Evolutionary conservation across 2,113 vertebrate genomes (phyloP), one percentile per base, ranked within the genome.

Genomic region (Elanus axillaris): DNA sequence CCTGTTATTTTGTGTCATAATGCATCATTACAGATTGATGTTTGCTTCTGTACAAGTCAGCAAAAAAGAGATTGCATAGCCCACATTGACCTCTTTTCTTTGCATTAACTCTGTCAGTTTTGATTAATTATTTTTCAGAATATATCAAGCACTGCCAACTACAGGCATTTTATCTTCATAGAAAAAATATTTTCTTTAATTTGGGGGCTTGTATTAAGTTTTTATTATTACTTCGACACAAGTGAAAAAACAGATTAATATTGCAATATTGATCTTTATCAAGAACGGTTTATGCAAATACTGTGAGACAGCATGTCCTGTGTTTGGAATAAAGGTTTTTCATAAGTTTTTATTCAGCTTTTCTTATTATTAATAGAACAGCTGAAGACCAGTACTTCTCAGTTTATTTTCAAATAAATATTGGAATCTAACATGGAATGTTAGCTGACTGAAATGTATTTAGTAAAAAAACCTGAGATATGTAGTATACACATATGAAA

Each of bases 61-160:
- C 95, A 96, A 96, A 98, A 95, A 95, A 60, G 16, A 86, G 79
- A 97, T 96, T 97, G n/a, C 74, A 86, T 67, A 92, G 79, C 27
- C 42, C 50, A 74, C 48, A 59, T 47, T 88, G 90, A 53, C 74
- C 63, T 76, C 52, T 79, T 96, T 97, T 95, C 90, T 96, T 97
- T 96, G 64, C 73, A 95, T 97, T 98, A 98, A 77, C 69, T 87
- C 23, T 95, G 87, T 96, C 98, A 96, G 77, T 96, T 98, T 97
- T 92, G 92, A 97, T 98, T 97, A 97, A 67, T 76, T 97, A 38
- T 86, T 96, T 97, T 95, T 86, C 66, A 73, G 56, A 90, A 76
- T 50, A 12, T 96, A 97, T 96, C 55, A 94, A 88, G 25, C 62
- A 31, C 42, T 96, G 32, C 45, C 58, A 95, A 31, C 15, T 45